These are phyloP conservation scores for Drosophila cardini DNA, from an alignment of 1,140 invertebrate species.

Conservation along the genomic window DNA sequence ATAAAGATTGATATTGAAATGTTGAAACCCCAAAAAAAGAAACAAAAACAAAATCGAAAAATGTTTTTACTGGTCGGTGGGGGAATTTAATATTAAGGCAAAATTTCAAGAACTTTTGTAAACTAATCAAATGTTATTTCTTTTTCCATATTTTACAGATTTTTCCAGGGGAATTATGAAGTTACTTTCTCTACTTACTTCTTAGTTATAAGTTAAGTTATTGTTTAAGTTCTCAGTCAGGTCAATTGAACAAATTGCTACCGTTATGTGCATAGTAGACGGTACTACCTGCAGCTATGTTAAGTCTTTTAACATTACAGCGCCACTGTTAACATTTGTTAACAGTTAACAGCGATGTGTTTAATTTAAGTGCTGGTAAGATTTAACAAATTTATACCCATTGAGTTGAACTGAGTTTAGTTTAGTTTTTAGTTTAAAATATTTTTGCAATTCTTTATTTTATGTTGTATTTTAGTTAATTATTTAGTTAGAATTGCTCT, in stretches of 20 bases:
- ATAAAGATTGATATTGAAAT: constrained; percentile 84
- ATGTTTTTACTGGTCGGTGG: constrained; percentile 38
- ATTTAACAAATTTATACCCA: constrained; percentile 17
- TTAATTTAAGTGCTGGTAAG: constrained; percentile 41
- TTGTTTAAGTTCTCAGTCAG: constrained; percentile 62
- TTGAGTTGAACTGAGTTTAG: constrained; percentile 17
- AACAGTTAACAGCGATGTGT: constrained; percentile 1
- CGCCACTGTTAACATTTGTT: not conserved
- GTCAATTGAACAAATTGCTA: constrained; percentile 82
- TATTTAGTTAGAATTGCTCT: constrained; percentile 10
- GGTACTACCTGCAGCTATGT: constrained; percentile 84
- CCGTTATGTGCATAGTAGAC: constrained; percentile 83
- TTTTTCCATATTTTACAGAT: constrained; percentile 56
- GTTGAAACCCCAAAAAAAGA: constrained; percentile 76
- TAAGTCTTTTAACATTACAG: constrained; percentile 9
- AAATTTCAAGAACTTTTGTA: not conserved
- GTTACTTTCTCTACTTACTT: not conserved
- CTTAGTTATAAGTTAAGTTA: not conserved
- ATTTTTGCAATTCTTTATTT: not conserved
- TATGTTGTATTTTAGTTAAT: constrained; percentile 29
- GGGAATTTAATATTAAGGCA: not conserved
- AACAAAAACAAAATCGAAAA: constrained; percentile 18
- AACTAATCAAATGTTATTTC: constrained; percentile 19
- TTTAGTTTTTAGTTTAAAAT: not conserved
- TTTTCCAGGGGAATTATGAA: not conserved